Conservation (phyloP, 2,888 invertebrate species). For the Nesidiocoris tenuis region DNA sequence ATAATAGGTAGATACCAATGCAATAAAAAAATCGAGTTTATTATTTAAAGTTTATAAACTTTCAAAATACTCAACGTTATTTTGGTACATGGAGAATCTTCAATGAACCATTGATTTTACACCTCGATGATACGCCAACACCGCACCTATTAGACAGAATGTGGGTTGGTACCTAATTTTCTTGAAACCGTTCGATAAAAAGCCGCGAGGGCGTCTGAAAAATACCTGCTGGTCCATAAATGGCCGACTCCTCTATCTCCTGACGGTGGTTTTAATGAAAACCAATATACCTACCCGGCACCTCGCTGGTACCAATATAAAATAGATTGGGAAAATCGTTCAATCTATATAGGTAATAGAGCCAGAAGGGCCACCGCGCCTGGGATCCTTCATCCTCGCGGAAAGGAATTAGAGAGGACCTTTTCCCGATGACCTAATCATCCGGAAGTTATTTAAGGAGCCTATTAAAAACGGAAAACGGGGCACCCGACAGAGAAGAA, state of each 20-base stretch:
- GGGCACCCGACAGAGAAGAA: constrained; percentile 4
- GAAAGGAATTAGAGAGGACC: constrained; percentile 14
- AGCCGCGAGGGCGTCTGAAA: no score
- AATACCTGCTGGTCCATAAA: neutral
- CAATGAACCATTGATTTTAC: no score
- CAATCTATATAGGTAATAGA: neutral
- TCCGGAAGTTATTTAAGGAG: constrained; percentile 39
- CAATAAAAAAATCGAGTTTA: no score
- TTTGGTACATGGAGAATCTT: no score
- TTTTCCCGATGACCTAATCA: constrained; percentile 39
- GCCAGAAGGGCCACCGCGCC: neutral
- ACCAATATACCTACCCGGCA: neutral
- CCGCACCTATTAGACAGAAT: no score
- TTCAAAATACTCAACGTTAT: no score
- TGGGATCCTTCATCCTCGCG: neutral
- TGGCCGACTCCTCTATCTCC: neutral
- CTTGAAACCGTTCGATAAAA: no score
- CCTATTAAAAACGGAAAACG: constrained; percentile 20
- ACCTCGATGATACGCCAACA: no score
- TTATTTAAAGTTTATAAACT: no score
- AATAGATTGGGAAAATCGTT: neutral
- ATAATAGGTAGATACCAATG: no score
- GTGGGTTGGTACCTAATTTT: no score
- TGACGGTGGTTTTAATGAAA: neutral
- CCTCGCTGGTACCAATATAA: neutral